These are phyloP conservation scores for Saxidomus purpurata DNA, from an alignment of 1,140 invertebrate species.

Conservation along the genomic window DNA sequence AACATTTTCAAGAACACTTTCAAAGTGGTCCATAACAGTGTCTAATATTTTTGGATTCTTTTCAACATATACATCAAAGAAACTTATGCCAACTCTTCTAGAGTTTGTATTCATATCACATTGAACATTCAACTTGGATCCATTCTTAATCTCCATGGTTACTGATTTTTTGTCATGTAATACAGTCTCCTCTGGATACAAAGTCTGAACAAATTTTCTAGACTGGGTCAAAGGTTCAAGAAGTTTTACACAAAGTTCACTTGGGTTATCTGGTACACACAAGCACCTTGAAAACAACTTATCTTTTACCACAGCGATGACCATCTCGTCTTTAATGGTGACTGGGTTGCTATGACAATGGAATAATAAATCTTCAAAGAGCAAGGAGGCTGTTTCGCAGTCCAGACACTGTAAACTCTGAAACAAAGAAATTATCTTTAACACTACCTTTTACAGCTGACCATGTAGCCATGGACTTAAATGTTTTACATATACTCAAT, in stretches of 20 bases:
- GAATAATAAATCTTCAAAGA: conserved; percentile 13
- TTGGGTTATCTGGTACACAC: conserved; percentile 19
- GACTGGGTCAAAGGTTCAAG: conserved; percentile 1
- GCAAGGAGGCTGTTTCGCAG: background rate
- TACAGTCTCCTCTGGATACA: conserved; percentile 9
- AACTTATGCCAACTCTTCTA: background rate
- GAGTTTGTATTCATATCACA: background rate
- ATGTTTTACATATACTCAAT: too few species aligned
- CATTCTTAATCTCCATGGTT: background rate
- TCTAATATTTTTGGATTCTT: conserved; percentile 21
- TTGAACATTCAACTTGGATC: background rate
- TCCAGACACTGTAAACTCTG: conserved; percentile 47
- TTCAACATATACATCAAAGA: conserved; percentile 12
- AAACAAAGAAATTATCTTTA: too few species aligned
- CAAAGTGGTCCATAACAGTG: background rate
- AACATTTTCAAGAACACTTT: conserved; percentile 17
- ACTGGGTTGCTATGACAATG: conserved; percentile 24
- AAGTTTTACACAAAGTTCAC: background rate
- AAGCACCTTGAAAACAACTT: conserved; percentile 33
- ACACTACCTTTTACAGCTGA: too few species aligned
- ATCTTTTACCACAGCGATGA: conserved; percentile 26
- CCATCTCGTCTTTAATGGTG: background rate
- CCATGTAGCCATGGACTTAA: too few species aligned
- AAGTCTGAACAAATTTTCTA: conserved; percentile 1
- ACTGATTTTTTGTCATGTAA: background rate